phyloP scores from a whole-genome alignment of 2,797 vertebrate genomes.

The Sarcoramphus papa region DNA sequence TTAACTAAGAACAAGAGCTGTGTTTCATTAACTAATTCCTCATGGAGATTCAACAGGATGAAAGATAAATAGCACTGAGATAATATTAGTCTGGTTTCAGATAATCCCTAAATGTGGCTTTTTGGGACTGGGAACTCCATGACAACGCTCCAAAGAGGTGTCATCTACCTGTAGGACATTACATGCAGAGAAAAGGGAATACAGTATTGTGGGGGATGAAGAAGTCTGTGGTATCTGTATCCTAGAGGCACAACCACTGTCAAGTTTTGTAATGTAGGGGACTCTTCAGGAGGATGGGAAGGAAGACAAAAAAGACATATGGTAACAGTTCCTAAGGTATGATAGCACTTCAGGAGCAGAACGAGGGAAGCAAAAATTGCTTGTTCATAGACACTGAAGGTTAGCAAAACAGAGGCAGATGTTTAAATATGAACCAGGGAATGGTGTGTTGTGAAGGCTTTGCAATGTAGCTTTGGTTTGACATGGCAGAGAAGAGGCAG shows the following conservation, averaged over 20 bases:
- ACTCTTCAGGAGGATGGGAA: not conserved
- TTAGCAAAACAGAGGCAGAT: not conserved
- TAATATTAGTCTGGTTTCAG: not conserved
- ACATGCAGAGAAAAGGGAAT: not conserved
- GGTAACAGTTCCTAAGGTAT: not conserved
- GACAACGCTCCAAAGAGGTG: not conserved
- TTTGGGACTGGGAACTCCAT: not conserved
- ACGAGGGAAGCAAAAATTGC: not conserved
- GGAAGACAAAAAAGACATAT: not conserved
- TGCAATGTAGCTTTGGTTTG: not conserved
- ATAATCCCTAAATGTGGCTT: not conserved
- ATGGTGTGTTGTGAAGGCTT: not conserved
- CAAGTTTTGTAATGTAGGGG: not conserved
- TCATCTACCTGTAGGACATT: not conserved
- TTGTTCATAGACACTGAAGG: not conserved
- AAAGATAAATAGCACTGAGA: not conserved
- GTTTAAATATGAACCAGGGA: not conserved
- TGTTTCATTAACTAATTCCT: not conserved
- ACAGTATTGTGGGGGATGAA: fast-evolving
- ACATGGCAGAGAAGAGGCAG: not conserved
- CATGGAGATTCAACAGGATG: not conserved
- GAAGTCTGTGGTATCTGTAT: not conserved
- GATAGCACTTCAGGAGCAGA: not conserved
- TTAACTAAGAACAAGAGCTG: not conserved
- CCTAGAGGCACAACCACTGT: not conserved